Conservation (phyloP, 2,888 invertebrate species). For the Stramonita haemastoma region DNA sequence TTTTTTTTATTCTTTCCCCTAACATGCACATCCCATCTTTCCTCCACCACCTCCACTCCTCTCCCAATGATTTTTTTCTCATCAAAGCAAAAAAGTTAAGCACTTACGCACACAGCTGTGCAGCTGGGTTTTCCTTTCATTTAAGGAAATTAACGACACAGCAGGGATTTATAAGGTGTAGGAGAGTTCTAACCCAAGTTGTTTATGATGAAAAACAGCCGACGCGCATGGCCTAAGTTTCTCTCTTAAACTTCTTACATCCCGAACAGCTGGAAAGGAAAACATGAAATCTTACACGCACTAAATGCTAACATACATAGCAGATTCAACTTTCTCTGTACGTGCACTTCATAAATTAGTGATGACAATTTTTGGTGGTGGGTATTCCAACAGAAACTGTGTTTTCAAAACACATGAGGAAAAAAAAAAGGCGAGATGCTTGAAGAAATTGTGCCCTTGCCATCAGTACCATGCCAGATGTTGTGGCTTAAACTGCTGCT, state of each 20-base stretch:
- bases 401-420: no score
- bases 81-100: background rate
- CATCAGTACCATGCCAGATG: no score
- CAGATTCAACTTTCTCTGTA: no score
- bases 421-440: no score
- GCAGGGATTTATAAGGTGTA: background rate
- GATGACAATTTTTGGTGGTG: no score
- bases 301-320: background rate
- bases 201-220: background rate
- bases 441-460: no score
- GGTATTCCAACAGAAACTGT: no score
- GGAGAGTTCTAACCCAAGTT: background rate
- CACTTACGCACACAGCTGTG: background rate
- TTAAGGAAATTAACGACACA: background rate
- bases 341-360: no score
- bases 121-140: background rate
- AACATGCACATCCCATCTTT: background rate
- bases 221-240: background rate
- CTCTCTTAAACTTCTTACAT: background rate
- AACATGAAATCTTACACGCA: background rate
- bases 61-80: background rate
- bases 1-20: background rate
- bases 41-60: background rate
- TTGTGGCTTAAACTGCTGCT: no score
- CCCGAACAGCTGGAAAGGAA: background rate